Base-by-base conservation (phyloP, 1,140 invertebrate genomes). In the Bicyclus anynana region DNA sequence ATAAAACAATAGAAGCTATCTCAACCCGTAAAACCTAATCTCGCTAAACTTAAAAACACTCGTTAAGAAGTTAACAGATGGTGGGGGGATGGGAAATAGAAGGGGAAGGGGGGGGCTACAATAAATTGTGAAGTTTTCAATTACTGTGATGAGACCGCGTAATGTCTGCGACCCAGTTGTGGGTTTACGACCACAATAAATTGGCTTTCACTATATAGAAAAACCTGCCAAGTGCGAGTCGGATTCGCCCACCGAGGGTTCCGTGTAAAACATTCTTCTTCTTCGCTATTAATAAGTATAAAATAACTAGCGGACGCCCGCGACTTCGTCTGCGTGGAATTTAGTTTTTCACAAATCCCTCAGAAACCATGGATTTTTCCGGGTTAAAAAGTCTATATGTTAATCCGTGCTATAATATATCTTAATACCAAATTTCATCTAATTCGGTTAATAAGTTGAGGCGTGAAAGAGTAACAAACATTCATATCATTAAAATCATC, bases 41-140 rank as follows among this genome's bases (percentile, higher is more conserved):
- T 44, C 17, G 40, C 4, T 2, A 44, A 20, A 33, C 29, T 16
- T 44, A 1, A 44, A 42, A 42, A 20, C 17, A 44, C 18, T 20
- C 40, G 40, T 44, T 44, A 38, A 40, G 50, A 53, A 40, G 50
- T 42, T 42, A 53, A 21, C 49, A 40, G 37, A 53, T 42, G 37
- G 13, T 10, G 16, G 10, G 0, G 0, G 21, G 17, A n/a, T n/a
- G 23, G 23, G 23, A 2, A 23, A 23, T 7, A n/a, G n/a, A 7
- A 23, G 35, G 35, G 16, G 13, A 10, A 13, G 35, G 35, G 35
- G 35, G n/a, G 35, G 14, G 37, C 0, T 2, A 16, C 29, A 14
- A 27, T 49, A 48, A 56, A 49, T 38, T 49, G 20, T 56, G 49
- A 56, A 56, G 44, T 56, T 56, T 56, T 40, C 40, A 48, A 55